Evolutionary conservation across 2,797 vertebrate genomes (phyloP), one percentile per base, ranked within the genome.

Genomic region (Tragelaphus oryx): DNA sequence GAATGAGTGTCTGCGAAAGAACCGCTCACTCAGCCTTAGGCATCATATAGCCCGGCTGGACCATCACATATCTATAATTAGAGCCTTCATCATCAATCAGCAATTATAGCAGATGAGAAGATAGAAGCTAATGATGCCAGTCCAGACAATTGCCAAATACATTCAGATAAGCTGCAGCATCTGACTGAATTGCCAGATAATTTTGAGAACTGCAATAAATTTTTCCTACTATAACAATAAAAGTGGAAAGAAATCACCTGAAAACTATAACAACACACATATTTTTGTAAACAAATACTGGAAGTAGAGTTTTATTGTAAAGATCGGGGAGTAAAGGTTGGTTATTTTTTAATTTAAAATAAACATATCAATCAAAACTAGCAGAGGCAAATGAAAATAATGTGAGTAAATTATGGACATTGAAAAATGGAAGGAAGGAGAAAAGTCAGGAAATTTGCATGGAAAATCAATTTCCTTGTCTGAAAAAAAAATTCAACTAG

Each of bases 381-480:
- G 74, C 37, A 85, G 59, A 94, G 57, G 44, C 57, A 96, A 94
- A 94, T 95, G 76, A 89, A 97, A 97, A 96, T 92, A 96, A 97
- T 94, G 46, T 94, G 68, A 97, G 84, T 86, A 95, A 95, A 97
- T 97, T 90, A 95, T 24, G 44, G 87, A 95, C 85, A 41, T 89
- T 97, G 95, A 96, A 96, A 97, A 96, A 96, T 93, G 89, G 57
- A 89, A 54, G 14, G 79, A 95, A 89, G 52, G 81, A 85, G 24
- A 94, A 79, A 94, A 97, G 48, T 84, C 68, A 87, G 84, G 50
- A 97, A 94, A 97, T 97, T 94, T 95, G 89, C 97, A 96, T 96
- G 60, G 93, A 95, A 97, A 97, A 96, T 79, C 91, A 97, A 97
- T 97, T 96, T 94, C 62, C 94, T 68, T 93, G 94, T 95, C 95